A percentile compares a stretch with the other conserved stretches of the same genome.
phyloP scores from a whole-genome alignment of 2,888 invertebrate species.

The Phaonia tiefii region DNA sequence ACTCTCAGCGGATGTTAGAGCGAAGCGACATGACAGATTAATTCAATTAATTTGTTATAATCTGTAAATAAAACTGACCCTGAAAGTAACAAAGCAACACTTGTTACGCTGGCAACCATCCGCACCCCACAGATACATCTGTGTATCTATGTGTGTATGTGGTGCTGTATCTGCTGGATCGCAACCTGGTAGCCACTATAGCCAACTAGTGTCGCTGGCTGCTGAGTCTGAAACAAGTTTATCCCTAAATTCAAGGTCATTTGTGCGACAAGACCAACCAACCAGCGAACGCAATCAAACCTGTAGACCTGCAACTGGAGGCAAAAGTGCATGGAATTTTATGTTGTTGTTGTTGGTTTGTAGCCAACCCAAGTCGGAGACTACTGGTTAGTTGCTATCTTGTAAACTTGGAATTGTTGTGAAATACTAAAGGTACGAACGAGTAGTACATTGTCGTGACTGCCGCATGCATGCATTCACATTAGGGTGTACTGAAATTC shows the following conservation, averaged over 20 bases:
- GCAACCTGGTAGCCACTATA: background rate
- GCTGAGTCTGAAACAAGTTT: conserved; percentile 9
- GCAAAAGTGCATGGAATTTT: background rate
- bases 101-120: background rate
- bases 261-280: background rate
- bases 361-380: no score
- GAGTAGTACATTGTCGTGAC: no score
- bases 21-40: conserved; percentile 33
- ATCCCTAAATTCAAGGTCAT: conserved; percentile 28
- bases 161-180: background rate
- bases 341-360: no score
- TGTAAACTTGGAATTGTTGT: no score
- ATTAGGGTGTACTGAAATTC: no score
- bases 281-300: background rate
- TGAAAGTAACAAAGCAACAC: conserved; percentile 30
- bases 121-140: background rate
- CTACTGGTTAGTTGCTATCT: no score
- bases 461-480: no score
- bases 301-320: background rate
- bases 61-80: conserved; percentile 56
- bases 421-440: no score
- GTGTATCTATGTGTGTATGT: no score
- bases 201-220: no score
- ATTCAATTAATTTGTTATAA: conserved; percentile 48
- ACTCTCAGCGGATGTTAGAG: no score